Percentiles rank a stretch among this genome's conserved stretches.
Conservation (phyloP, 2,888 invertebrate genomes). For the Acheta domesticus region DNA sequence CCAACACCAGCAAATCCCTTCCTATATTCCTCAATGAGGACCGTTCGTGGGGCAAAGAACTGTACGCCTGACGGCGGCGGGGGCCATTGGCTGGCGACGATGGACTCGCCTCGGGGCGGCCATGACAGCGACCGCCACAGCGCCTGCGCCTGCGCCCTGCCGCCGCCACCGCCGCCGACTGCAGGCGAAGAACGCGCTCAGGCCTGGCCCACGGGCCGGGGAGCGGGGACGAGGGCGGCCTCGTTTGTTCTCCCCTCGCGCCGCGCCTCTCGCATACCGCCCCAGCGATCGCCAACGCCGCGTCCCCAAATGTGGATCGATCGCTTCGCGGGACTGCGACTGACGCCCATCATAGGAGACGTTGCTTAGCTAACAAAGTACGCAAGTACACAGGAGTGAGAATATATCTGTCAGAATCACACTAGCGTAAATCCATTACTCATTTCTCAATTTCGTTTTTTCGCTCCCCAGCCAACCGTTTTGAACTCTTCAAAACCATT, state of each 20-base stretch:
- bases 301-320: not conserved
- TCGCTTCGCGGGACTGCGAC: not conserved
- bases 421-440: too few species aligned
- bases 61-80: not conserved
- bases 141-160: not conserved
- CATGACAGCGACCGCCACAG: not conserved
- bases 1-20: too few species aligned
- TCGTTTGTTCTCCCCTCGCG: not conserved
- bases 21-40: too few species aligned
- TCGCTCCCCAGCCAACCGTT: too few species aligned
- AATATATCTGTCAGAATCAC: too few species aligned
- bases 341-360: too few species aligned
- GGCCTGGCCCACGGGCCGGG: not conserved
- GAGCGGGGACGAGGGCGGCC: not conserved
- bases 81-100: not conserved
- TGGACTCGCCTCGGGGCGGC: slow-evolving; percentile 12
- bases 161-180: not conserved
- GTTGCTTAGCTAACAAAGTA: too few species aligned
- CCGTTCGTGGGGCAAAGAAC: too few species aligned
- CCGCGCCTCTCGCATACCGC: slow-evolving; percentile 19
- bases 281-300: not conserved
- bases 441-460: too few species aligned
- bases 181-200: not conserved
- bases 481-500: too few species aligned
- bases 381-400: too few species aligned